A percentile compares a stretch with the other conserved stretches of the same genome.
phyloP scores from a whole-genome alignment of 2,797 vertebrate genomes.

The Coracias cyanogaster region DNA sequence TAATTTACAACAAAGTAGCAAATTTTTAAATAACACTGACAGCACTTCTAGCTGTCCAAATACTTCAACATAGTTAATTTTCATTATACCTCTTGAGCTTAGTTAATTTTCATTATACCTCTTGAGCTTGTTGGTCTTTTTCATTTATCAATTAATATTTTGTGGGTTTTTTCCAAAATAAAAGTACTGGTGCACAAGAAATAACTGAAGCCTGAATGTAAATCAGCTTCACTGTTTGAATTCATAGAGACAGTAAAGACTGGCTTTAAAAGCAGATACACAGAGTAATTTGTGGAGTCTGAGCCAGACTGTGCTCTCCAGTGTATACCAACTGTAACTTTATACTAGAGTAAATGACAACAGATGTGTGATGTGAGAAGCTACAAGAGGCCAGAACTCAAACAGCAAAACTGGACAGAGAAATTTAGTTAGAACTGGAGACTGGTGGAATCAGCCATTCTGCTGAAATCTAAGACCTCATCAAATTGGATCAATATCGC shows the following conservation, averaged over 20 bases:
- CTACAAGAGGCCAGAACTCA: neutral
- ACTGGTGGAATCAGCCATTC: neutral
- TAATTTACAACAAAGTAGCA: neutral
- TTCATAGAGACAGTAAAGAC: neutral
- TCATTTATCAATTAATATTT: neutral
- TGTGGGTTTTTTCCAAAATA: neutral
- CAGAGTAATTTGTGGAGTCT: neutral
- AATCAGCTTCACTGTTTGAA: neutral
- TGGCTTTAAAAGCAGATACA: neutral
- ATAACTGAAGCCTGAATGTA: neutral
- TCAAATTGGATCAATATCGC: neutral
- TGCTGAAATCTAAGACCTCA: neutral
- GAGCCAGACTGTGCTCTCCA: neutral
- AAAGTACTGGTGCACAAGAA: neutral
- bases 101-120: neutral
- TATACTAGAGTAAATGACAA: neutral
- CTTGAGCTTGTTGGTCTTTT: neutral
- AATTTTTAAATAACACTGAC: neutral
- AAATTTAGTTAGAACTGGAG: neutral
- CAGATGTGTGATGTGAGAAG: neutral
- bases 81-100: no score
- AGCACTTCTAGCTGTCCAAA: neutral
- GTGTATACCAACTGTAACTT: neutral
- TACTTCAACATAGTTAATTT: neutral
- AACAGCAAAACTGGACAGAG: neutral